Evolutionary conservation across 2,888 invertebrate genomes (phyloP), one percentile per base, ranked within the genome.

Genomic region (Hydriomena furcata): DNA sequence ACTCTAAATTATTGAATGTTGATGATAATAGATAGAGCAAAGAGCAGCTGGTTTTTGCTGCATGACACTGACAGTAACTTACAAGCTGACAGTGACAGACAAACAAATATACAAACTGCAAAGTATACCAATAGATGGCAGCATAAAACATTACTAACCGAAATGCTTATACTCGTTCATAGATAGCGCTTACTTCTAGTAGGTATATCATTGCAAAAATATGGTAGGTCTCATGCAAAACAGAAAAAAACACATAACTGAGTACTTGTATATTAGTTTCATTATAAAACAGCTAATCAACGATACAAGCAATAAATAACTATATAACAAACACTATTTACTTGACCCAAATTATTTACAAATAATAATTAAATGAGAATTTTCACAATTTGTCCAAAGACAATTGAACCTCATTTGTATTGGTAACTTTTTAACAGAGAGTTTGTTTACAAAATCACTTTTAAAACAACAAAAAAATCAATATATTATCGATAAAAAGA

Each of bases 281-380:
- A 71, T 76, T 84, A 81, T 73, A 85, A 85, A 86, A 84, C 75
- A 79, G 82, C 83, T 82, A 84, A 82, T 77, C 60, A 82, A 83
- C 75, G 69, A 71, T 79, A 84, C 79, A 83, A 84, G 84, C 84
- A 84, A 84, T 84, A 85, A 85, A 85, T 86, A 84, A 85, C 85
- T 84, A 82, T n/a, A n/a, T 79, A 80, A 79, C 68, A 83, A 84
- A 84, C 84, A 79, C 81, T 84, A 72, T 79, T 76, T 75, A 67
- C 78, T 76, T 77, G 68, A 76, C 75, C 72, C 73, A 66, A 71
- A 66, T 77, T 81, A 80, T 78, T 75, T 80, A 82, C 76, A 82
- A 66, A 66, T 68, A 24, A 52, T 31, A 41, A 10, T 31, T 25
- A 8, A 75, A 23, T 43, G 35, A 41, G 24, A 51, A 35, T 42